phyloP scores from a whole-genome alignment of 2,888 invertebrate genomes.

The Cerastis rubricosa region DNA sequence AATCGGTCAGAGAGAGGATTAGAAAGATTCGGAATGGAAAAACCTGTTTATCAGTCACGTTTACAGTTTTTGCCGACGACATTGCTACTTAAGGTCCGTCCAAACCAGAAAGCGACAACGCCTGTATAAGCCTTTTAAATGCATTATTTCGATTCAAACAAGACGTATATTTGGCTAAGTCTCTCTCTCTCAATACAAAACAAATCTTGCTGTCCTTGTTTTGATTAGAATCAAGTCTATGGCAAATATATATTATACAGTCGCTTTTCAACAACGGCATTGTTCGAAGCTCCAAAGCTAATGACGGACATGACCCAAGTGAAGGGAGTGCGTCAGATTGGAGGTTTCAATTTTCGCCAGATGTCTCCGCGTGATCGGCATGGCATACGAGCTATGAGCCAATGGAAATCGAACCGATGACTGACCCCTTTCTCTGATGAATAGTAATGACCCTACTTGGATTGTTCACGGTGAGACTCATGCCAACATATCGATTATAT shows the following conservation, averaged over 20 bases:
- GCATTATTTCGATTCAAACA: neutral
- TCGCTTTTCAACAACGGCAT: neutral
- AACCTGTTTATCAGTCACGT: conserved; percentile 15
- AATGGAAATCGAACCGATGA: conserved; percentile 80
- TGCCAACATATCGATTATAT: conserved; percentile 65
- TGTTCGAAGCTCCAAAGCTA: neutral
- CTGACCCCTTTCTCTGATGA: conserved; percentile 85
- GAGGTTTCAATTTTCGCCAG: conserved; percentile 70
- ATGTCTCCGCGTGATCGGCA: conserved; percentile 74
- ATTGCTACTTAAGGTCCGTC: neutral
- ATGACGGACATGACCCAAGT: conserved; percentile 51
- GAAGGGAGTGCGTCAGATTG: conserved; percentile 54
- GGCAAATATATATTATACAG: conserved; percentile 17
- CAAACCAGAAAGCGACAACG: neutral
- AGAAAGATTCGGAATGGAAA: conserved; percentile 4
- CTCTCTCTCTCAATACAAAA: too few species aligned
- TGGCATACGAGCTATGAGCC: conserved; percentile 62
- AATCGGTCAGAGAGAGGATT: conserved; percentile 10
- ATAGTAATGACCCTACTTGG: conserved; percentile 88
- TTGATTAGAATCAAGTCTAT: neutral
- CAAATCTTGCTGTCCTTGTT: neutral
- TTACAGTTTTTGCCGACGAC: neutral
- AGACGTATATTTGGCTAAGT: too few species aligned
- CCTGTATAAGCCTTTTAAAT: neutral
- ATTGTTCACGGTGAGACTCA: conserved; percentile 71